Base-by-base conservation (phyloP, 2,113 vertebrate genomes). In the Anas platyrhynchos region DNA sequence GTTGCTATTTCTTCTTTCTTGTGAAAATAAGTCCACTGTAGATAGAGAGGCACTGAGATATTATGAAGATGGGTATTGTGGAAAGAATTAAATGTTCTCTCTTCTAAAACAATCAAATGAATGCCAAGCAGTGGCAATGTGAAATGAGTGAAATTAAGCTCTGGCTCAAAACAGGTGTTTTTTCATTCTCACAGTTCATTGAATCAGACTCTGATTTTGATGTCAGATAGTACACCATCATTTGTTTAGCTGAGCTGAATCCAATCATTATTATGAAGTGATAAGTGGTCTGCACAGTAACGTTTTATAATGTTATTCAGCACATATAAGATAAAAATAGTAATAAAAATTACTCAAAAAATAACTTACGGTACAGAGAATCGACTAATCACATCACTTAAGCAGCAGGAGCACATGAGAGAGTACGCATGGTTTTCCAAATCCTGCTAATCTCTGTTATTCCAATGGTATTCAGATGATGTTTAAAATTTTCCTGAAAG, bases 71-170 rank as follows among this genome's bases (percentile, higher is more conserved):
- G 50, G 63, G 34, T 66, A 16, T 16, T 74, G 65, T 75, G 55
- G 74, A 92, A 89, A 44, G 62, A 93, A 91, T 81, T 88, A 83
- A 91, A 83, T 81, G 26, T 56, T 86, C 55, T 89, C 34, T 75
- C 13, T 59, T 92, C 43, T 52, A 34, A 83, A 85, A 61, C 17
- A 85, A 69, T 71, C 15, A 0, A 59, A 55, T 67, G 58, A 93
- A 86, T 63, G 61, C 68, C 84, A 92, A 76, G 67, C 59, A 87
- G 73, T 55, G 83, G 66, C 14, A 3, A 55, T 15, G 46, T 69
- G 82, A 94, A 79, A 86, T 61, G 82, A 38, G 22, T 31, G 71
- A 75, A 94, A 94, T 34, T 20, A 72, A 89, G 76, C 61, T 68
- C 50, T 77, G 67, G 87, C 88, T 93, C 44, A 36, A 73, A 58